Evolutionary conservation across 2,888 invertebrate genomes (phyloP), one percentile per base, ranked within the genome.

Genomic region (Scaptomyza caliginosa): DNA sequence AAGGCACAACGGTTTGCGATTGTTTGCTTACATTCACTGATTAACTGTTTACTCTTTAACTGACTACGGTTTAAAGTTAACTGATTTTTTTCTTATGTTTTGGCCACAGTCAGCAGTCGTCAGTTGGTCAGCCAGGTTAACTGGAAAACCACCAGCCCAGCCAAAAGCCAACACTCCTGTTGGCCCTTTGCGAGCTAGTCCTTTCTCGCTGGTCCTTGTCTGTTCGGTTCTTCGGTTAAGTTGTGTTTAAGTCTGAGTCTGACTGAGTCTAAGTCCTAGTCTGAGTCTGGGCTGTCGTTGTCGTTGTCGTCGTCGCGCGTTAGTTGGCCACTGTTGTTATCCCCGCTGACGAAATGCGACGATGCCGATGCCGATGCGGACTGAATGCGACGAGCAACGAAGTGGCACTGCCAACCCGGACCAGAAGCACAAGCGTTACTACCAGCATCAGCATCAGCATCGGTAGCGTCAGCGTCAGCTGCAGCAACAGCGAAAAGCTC

Each of bases 301-400:
- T 32, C 74, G 64, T 59, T 38, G 68, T 57, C 42, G 63, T 69
- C 67, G 66, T 77, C 69, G 59, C 78, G 78, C 67, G 71, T 67
- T 68, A 64, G 26, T 67, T 63, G 49, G 55, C 51, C 64, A 57
- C 49, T 49, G 28, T 65, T 52, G 21, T 65, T 65, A 39, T 38
- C 38, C 49, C 56, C 80, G 72, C 67, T 63, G 49, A 65, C 85
- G 70, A 67, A 66, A 67, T 79, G 78, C 83, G 65, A 57, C 74
- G 74, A 24, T 68, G 76, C 60, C 62, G 49, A 68, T 69, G 64
- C 74, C 65, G 50, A 70, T 70, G 65, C 74, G 85, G 73, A 79
- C 72, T 84, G 84, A 69, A 80, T 86, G 75, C 80, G 84, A 83
- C 73, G 84, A 88, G 83, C 88, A 86, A 84, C 83, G 84, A 80